Base-by-base conservation (phyloP, 2,113 vertebrate species). In the Notarius quadriscutis region DNA sequence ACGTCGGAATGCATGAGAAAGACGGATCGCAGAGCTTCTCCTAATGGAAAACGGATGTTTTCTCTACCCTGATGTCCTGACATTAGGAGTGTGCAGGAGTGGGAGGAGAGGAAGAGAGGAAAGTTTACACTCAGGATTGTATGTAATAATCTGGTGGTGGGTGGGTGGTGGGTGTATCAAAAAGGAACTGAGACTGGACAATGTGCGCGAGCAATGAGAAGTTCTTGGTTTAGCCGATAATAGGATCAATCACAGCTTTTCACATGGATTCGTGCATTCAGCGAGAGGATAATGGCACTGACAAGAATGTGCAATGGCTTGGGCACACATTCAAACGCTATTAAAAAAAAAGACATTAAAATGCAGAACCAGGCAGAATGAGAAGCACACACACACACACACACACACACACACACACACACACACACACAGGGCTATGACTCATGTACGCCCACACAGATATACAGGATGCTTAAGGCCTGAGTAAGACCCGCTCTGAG, bases 391-490 rank as follows among this genome's bases (percentile, higher is more conserved):
- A n/a, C n/a, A n/a, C n/a, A n/a, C n/a, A n/a, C n/a, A n/a, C n/a
- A n/a, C n/a, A n/a, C n/a, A n/a, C n/a, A n/a, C n/a, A 84, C 63
- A 63, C 30, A 78, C 79, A 58, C 53, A 57, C 84, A 80, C 53
- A 84, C 53, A 78, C 22, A 89, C 86, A 87, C 75, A 87, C 58
- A 63, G 34, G 63, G 79, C 89, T 91, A 84, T 58, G 81, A 93
- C 86, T 90, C 89, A 87, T 87, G 77, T 81, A 92, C 93, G 90
- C 94, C 93, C 93, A 93, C 94, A 89, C 92, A 92, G 91, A 94
- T 93, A 93, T 92, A 92, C 91, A 90, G 91, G 93, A 95, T 95
- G 94, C 93, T 93, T 94, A 87, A 89, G 88, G 75, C 79, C 91
- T 95, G 93, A 94, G 90, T 94, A 94, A 93, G 88, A 88, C 88